Evolutionary conservation across 2,797 vertebrate species (phyloP).

Genomic region (Amphiprion clarkii): DNA sequence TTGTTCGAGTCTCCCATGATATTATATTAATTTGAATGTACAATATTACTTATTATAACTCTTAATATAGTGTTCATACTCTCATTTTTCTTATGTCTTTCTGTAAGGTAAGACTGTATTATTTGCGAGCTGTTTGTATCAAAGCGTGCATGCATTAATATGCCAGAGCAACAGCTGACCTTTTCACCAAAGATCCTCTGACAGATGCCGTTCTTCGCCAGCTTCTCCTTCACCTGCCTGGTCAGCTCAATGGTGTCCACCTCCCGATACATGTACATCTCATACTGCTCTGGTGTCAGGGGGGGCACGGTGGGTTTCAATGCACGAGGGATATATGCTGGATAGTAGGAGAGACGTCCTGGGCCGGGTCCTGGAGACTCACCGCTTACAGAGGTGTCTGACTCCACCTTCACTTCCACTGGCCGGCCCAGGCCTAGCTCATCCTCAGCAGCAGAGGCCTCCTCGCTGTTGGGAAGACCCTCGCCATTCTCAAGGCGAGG

Average conservation of each 20-base stretch:
- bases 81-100: neutral
- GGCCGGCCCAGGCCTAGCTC: constrained; percentile 83
- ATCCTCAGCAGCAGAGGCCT: constrained; percentile 84
- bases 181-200: constrained; percentile 99
- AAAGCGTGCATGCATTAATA: neutral
- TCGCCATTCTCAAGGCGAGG: constrained; percentile 87
- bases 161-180: constrained; percentile 79
- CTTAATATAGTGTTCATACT: too few relatives aligned
- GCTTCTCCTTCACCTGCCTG: constrained; percentile 98
- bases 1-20: neutral
- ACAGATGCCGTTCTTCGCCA: constrained; percentile 99
- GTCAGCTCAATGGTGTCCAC: constrained; percentile 98
- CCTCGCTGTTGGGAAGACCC: constrained; percentile 86
- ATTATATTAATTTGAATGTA: neutral
- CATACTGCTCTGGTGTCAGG: constrained; percentile 97
- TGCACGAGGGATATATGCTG: constrained; percentile 91
- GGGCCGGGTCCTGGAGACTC: constrained; percentile 80
- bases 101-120: neutral
- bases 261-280: constrained; percentile 99
- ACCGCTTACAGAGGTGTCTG: constrained; percentile 70
- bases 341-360: constrained; percentile 90
- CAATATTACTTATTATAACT: neutral
- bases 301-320: constrained; percentile 97
- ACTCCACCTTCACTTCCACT: constrained; percentile 90
- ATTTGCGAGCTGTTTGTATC: neutral